These are phyloP conservation scores for Erpetoichthys calabaricus DNA, from an alignment of 2,797 vertebrate genomes.

Conservation along the genomic window DNA sequence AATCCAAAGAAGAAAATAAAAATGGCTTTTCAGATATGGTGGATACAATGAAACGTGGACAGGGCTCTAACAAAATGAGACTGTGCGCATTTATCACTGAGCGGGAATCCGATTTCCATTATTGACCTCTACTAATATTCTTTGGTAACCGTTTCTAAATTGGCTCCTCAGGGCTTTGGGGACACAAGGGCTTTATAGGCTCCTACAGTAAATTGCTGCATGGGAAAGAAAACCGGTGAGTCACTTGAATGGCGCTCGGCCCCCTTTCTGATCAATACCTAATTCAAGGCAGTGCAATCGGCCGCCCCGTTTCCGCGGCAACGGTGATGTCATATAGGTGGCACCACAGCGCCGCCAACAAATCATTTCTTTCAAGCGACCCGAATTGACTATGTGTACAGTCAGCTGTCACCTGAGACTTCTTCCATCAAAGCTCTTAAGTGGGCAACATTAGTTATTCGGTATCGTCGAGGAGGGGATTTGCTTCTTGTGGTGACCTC, in stretches of 20 bases:
- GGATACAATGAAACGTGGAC: conserved; percentile 64
- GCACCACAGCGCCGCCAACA: conserved; percentile 81
- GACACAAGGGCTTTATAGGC: conserved; percentile 74
- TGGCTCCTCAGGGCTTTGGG: conserved; percentile 94
- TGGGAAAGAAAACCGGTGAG: conserved; percentile 61
- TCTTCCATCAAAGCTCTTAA: conserved; percentile 77
- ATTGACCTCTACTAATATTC: conserved; percentile 96
- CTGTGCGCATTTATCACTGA: conserved; percentile 72
- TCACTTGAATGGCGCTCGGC: conserved; percentile 71
- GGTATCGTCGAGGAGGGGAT: conserved; percentile 59
- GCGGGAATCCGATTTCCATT: conserved; percentile 91
- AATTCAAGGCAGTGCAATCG: conserved; percentile 90
- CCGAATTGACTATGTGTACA: conserved; percentile 91
- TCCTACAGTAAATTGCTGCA: conserved; percentile 81
- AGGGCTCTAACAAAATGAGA: conserved; percentile 73
- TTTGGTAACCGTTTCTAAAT: conserved; percentile 93
- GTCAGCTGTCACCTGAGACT: conserved; percentile 80
- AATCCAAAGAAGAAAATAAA: neutral
- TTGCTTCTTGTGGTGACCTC: conserved; percentile 65
- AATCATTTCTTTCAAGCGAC: conserved; percentile 96
- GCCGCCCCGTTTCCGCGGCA: conserved; percentile 76
- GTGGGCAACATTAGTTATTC: conserved; percentile 81
- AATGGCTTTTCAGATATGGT: conserved; percentile 36
- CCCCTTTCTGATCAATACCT: conserved; percentile 91
- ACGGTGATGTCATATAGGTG: conserved; percentile 91